phyloP scores from a whole-genome alignment of 2,113 vertebrate genomes.

The Brachionichthys hirsutus region DNA sequence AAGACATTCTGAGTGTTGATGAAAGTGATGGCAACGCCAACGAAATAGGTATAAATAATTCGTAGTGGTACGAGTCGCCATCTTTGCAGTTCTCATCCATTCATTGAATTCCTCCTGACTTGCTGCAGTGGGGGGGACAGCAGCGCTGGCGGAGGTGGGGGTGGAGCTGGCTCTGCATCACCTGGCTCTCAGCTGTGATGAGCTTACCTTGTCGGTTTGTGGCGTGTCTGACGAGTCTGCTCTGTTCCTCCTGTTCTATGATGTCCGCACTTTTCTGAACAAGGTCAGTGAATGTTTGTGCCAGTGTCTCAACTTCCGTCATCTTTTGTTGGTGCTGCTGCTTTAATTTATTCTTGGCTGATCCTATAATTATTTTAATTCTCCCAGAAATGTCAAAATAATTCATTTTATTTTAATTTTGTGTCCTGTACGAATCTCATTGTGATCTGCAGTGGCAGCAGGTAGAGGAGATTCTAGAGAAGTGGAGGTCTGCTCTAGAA shows the following conservation, averaged over 20 bases:
- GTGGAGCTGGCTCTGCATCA: constrained; percentile 84
- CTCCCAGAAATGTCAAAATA: too few species aligned
- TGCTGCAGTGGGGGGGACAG: constrained; percentile 81
- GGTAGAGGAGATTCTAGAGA: too few species aligned
- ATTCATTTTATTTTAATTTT: too few species aligned
- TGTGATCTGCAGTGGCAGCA: too few species aligned
- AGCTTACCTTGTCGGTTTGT: constrained; percentile 88
- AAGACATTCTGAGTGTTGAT: constrained; percentile 83
- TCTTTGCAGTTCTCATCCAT: not conserved
- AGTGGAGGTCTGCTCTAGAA: too few species aligned
- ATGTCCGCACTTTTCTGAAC: constrained; percentile 88
- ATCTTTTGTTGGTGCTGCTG: not conserved
- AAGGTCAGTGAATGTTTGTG: constrained; percentile 67
- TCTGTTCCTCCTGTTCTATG: constrained; percentile 87
- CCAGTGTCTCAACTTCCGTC: not conserved
- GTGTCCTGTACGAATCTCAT: too few species aligned
- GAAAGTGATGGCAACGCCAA: constrained; percentile 84
- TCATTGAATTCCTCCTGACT: not conserved
- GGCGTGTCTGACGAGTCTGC: constrained; percentile 76
- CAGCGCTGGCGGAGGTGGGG: constrained; percentile 74
- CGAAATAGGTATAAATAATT: constrained; percentile 81
- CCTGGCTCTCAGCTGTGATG: constrained; percentile 90
- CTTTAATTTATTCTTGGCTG: too few species aligned
- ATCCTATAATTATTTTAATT: too few species aligned
- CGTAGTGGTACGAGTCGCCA: not conserved